Evolutionary conservation across 2,797 vertebrate species (phyloP), one percentile per base, ranked within the genome.

Genomic region (Spatula versicolor): DNA sequence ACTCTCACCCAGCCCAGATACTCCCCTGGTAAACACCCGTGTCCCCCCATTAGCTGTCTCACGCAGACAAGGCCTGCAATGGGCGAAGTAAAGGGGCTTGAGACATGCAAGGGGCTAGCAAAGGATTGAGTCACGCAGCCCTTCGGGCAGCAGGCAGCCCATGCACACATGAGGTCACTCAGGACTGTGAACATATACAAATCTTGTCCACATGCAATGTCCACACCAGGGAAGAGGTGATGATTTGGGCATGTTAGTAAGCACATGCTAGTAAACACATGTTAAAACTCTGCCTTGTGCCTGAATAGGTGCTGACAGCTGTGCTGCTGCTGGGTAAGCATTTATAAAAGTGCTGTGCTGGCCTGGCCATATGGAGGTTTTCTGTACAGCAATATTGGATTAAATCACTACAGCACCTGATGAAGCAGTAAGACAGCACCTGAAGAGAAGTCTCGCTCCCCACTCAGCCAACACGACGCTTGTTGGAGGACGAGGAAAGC

Each of bases 401-500:
- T 54, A 54, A 71, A 54, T 11, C 1, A 1, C 52, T 19, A 23
- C 63, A 71, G 64, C 71, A 48, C 39, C 52, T 18, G n/a, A 9
- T 30, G 23, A 26, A 50, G 22, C 9, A 6, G 31, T n/a, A 39
- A 46, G 43, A 19, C 30, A 54, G 41, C 30, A 39, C 46, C 31
- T n/a, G 15, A 16, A 18, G 28, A 71, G 30, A 66, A 80, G 58
- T 21, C 28, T 13, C 41, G 31, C 31, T 83, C 23, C 60, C 20
- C 35, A 5, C 22, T 12, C 71, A 16, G 63, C 26, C 58, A 25
- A 20, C 25, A 3, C 0, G 4, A 13, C 0, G 0, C 55, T 67
- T 55, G 28, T 55, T 50, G n/a, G 52, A 76, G 46, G 64, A 39
- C 23, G 8, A 43, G 63, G 35, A 67, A 66, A 37, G 48, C 22